A percentile compares a stretch with the other conserved stretches of the same genome.
Evolutionary conservation across 1,140 invertebrate species (phyloP).

Genomic region (Eriocheir sinensis): DNA sequence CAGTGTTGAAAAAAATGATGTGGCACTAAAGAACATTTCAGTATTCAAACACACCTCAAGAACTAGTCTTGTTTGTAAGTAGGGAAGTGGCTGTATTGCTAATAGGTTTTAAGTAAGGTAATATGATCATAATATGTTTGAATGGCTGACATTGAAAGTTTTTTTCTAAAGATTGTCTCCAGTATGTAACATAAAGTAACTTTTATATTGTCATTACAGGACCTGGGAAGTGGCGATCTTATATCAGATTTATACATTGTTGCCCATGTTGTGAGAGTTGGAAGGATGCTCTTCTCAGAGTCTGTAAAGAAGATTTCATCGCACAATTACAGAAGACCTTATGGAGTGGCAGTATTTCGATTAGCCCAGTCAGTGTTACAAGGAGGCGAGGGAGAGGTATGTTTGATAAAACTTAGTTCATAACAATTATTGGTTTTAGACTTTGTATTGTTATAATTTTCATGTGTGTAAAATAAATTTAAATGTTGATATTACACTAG

Average conservation of each 20-base stretch:
- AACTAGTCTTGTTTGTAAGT: no score
- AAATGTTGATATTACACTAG: background rate
- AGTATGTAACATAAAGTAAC: background rate
- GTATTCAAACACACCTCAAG: no score
- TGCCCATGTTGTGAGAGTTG: constrained; percentile 93
- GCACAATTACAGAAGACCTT: constrained; percentile 87
- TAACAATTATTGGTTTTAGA: background rate
- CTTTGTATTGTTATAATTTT: background rate
- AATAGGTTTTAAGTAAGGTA: no score
- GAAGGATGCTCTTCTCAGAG: constrained; percentile 92
- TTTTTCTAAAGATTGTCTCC: no score
- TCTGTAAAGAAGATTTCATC: constrained; percentile 87
- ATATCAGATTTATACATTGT: constrained; percentile 92
- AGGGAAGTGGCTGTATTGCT: no score
- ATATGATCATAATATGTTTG: no score
- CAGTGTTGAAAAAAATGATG: no score
- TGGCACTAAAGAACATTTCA: no score
- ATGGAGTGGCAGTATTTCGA: constrained; percentile 91
- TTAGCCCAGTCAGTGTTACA: constrained; percentile 80
- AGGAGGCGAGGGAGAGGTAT: constrained; percentile 81
- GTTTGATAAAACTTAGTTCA: no score
- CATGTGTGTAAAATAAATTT: background rate
- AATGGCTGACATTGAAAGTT: no score
- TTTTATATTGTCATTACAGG: constrained; percentile 81
- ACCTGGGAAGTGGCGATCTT: constrained; percentile 90